Base-by-base conservation (phyloP, 2,888 invertebrate species). In the Onthophagus sagittarius region DNA sequence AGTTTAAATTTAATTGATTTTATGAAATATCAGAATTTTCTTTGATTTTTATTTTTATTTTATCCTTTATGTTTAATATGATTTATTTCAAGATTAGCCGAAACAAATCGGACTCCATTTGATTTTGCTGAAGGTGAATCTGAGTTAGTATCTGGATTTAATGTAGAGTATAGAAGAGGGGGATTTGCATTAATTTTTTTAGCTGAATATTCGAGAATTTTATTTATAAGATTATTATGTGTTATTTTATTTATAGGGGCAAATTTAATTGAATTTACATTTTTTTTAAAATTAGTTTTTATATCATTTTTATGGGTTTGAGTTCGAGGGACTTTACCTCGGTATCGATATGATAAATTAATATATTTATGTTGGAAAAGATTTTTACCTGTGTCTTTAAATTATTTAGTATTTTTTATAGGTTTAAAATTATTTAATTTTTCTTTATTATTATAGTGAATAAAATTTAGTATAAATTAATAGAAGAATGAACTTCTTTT, bases 121-220 rank as follows among this genome's bases (percentile, higher is more conserved):
- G 23, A 23, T 23, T 23, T 93, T 89, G 90, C 92, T 71, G 93
- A 93, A 72, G 92, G 92, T 0, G 93, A 93, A 79, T 92, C 92
- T 75, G 93, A 94, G 78, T 88, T 93, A 85, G 92, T 93, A 78
- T 93, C 92, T 0, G 93, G 93, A 0, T 93, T 93, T 91, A 93
- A 93, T 89, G 86, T 91, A 78, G 93, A 94, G 77, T 93, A 92
- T 88, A 89, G 90, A 87, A 89, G 90, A 80, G 90, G 90, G 0
- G 88, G 89, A 7, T 92, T 93, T 91, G 90, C 90, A 72, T 88
- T 92, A 85, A 90, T 92, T 89, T 92, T 92, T 90, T 88, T 92
- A 83, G 88, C 90, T 39, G 91, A 92, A 79, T 91, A 92, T 88
- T 86, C 88, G 0, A 91, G 88, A 84, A 91, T 91, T 89, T 88